These are phyloP conservation scores for Ennomos erosarius DNA, from an alignment of 2,888 invertebrate genomes.

Conservation along the genomic window DNA sequence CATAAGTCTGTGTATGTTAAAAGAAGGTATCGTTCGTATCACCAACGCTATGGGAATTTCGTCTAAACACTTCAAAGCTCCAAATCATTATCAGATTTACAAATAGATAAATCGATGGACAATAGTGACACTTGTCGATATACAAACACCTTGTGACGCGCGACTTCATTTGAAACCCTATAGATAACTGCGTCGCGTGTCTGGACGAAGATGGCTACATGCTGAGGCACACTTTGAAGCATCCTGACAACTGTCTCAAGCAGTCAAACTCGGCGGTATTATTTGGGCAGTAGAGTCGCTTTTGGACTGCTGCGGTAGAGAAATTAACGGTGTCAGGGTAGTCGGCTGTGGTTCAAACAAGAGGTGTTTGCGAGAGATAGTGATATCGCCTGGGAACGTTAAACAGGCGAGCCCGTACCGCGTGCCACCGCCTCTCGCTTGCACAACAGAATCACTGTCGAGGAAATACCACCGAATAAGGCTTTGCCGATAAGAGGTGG, in stretches of 20 bases:
- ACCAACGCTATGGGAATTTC: neutral
- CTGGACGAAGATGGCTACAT: constrained; percentile 56
- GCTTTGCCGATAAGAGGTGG: constrained; percentile 25
- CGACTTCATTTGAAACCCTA: constrained; percentile 75
- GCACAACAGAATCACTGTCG: constrained; percentile 60
- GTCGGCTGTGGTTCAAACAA: constrained; percentile 80
- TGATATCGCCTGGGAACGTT: constrained; percentile 82
- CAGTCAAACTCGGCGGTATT: constrained; percentile 27
- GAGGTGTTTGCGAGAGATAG: constrained; percentile 82
- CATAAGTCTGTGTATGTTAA: too few species aligned
- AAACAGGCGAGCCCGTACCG: constrained; percentile 75
- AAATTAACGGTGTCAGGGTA: constrained; percentile 45
- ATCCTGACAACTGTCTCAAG: constrained; percentile 26
- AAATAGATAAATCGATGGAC: constrained; percentile 58
- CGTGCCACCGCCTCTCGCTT: constrained; percentile 74
- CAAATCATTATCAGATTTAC: constrained; percentile 43
- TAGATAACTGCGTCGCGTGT: constrained; percentile 77
- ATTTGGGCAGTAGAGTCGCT: constrained; percentile 36
- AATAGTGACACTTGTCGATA: constrained; percentile 70
- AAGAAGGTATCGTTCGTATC: neutral
- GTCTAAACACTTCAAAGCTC: constrained; percentile 4
- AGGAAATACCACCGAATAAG: constrained; percentile 51
- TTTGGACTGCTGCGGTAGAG: constrained; percentile 25
- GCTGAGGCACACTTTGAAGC: constrained; percentile 37
- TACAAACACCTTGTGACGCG: constrained; percentile 74